Conservation (phyloP, 2,113 vertebrate species). For the Morone chrysops region DNA sequence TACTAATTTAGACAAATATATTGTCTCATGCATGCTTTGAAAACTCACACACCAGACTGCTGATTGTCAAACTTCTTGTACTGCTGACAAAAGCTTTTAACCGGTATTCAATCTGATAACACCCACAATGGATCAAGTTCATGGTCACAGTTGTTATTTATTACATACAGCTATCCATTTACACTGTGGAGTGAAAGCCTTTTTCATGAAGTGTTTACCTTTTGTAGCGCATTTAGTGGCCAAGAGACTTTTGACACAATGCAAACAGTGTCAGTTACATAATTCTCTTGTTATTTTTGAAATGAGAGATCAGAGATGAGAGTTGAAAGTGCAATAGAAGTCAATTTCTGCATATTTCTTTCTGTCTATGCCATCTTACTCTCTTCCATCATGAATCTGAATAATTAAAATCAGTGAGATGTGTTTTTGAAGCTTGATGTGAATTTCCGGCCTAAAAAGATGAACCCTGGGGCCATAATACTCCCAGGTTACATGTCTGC, state of each 20-base stretch:
- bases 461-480: constrained; percentile 3
- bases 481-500: not conserved
- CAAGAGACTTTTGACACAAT: not conserved
- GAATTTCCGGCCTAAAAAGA: constrained; percentile 10
- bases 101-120: not conserved
- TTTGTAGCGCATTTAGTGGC: not conserved
- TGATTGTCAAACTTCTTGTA: constrained; percentile 1
- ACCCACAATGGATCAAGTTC: constrained; percentile 18
- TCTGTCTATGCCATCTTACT: not conserved
- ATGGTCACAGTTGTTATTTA: not conserved
- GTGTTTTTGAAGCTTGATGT: not conserved
- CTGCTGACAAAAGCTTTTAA: constrained; percentile 2
- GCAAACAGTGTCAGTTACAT: not conserved
- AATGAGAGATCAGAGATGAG: not conserved
- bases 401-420: not conserved
- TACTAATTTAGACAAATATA: not conserved
- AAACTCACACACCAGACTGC: not conserved
- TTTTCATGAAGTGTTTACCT: constrained; percentile 21
- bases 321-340: not conserved
- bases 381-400: not conserved
- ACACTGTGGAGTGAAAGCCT: not conserved
- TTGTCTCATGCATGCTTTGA: not conserved
- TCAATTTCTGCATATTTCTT: not conserved
- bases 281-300: not conserved
- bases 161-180: not conserved